Evolutionary conservation across 2,113 vertebrate species (phyloP), one percentile per base, ranked within the genome.

Genomic region (Datnioides undecimradiatus): DNA sequence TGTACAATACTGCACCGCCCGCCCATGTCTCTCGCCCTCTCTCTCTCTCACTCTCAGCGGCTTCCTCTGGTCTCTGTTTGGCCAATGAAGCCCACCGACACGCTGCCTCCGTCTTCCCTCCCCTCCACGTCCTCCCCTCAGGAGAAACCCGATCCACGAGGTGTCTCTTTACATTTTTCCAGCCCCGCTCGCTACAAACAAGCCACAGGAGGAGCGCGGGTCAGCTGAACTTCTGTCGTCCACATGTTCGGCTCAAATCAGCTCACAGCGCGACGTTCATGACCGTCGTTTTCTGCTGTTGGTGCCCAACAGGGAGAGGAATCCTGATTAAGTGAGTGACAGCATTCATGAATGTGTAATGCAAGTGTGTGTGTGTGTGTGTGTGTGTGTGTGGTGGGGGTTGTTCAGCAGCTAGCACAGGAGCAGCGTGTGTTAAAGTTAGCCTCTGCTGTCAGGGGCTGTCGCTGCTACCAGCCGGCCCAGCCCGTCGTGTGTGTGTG

Each of bases 101-200:
- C 41, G 19, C 66, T 17, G 38, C 60, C 68, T 67, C 57, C 57
- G 6, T 63, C 67, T 41, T 59, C 86, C 70, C 84, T 58, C 79
- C 71, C 76, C 74, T 65, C 36, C 74, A 45, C 16, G 25, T 64
- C 84, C 85, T 70, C 69, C 85, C 81, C 43, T 64, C 51, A 55
- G 83, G 68, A 77, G 94, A 89, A 94, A 95, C 91, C 76, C 13
- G 93, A 95, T 82, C 91, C 79, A 25, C 40, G 48, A 43, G 85
- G 91, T 90, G 91, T 92, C 90, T 85, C 82, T 85, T 94, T 94
- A 91, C 91, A 82, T 78, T 59, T 80, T 78, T 78, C 60, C 83
- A 81, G 80, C 87, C 59, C 25, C 76, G 59, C 83, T 86, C 40
- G 21, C 84, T 90, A 64, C 84, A 82, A 84, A 89, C 86, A 48